A percentile compares a stretch with the other conserved stretches of the same genome.
These are phyloP conservation scores for Heteronetta atricapilla DNA, from an alignment of 2,113 vertebrate species.

Conservation along the genomic window DNA sequence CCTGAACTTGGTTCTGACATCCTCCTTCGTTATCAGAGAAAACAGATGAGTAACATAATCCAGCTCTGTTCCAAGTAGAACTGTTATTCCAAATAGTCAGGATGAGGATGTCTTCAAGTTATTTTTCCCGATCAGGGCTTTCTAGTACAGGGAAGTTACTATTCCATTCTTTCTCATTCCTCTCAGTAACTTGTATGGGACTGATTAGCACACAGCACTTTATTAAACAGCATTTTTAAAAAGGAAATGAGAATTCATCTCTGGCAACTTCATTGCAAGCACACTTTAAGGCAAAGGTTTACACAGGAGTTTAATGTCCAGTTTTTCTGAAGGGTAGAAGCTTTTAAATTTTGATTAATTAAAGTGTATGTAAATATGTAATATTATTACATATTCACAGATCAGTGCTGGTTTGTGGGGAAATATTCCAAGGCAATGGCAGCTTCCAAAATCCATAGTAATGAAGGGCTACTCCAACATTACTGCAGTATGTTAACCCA, in stretches of 20 bases:
- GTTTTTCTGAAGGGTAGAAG: background rate
- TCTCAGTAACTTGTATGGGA: background rate
- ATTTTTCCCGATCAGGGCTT: background rate
- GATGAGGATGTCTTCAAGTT: background rate
- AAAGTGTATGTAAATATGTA: too few species aligned
- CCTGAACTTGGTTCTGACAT: background rate
- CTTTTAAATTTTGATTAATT: background rate
- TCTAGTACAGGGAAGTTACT: background rate
- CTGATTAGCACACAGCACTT: background rate
- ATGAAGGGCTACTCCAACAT: background rate
- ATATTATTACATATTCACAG: background rate
- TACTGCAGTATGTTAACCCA: background rate
- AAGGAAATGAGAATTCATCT: background rate
- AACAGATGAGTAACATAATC: background rate
- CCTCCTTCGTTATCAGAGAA: background rate
- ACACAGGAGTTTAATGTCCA: background rate
- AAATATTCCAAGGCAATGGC: background rate
- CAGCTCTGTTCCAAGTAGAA: background rate
- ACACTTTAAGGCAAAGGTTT: background rate
- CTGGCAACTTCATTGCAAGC: background rate
- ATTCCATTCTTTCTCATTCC: background rate
- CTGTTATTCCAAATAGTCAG: background rate
- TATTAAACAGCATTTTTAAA: background rate
- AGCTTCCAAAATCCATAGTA: background rate
- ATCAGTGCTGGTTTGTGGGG: background rate